phyloP scores from a whole-genome alignment of 2,797 vertebrate genomes.

The Bovichtus variegatus region DNA sequence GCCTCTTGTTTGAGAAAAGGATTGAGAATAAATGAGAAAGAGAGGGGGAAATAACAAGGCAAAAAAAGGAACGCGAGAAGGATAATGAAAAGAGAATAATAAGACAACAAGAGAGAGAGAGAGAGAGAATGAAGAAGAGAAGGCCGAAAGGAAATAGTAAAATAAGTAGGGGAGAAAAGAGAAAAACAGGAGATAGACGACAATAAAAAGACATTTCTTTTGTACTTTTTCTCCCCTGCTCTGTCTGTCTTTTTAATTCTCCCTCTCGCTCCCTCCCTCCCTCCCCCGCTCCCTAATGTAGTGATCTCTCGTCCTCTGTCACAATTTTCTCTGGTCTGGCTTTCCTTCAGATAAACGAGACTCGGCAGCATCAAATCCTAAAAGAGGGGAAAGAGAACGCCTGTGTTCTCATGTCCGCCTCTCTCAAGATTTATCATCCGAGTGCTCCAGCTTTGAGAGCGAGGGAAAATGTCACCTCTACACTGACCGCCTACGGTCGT shows the following conservation, averaged over 20 bases:
- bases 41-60: slow-evolving; percentile 3
- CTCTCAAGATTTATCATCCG: slow-evolving; percentile 39
- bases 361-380: slow-evolving; percentile 44
- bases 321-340: slow-evolving; percentile 32
- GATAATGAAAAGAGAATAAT: slow-evolving; percentile 3
- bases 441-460: slow-evolving; percentile 2
- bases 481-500: slow-evolving; percentile 24
- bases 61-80: background rate
- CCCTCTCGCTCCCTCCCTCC: background rate
- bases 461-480: slow-evolving; percentile 6
- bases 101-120: no score
- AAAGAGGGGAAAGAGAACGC: slow-evolving; percentile 25
- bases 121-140: background rate
- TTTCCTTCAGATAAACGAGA: slow-evolving; percentile 60
- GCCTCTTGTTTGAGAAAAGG: slow-evolving; percentile 46
- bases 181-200: background rate
- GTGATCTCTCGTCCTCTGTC: slow-evolving; percentile 63
- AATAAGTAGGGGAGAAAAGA: background rate
- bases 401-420: slow-evolving; percentile 17
- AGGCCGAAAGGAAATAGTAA: background rate
- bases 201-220: slow-evolving; percentile 26
- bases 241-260: slow-evolving; percentile 21
- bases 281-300: slow-evolving; percentile 56
- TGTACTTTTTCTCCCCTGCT: slow-evolving; percentile 18
- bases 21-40: slow-evolving; percentile 43